Evolutionary conservation across 37 sponge, comb jelly and placozoan species (phyloP).

Genomic region (Chondrosia reniformis): DNA sequence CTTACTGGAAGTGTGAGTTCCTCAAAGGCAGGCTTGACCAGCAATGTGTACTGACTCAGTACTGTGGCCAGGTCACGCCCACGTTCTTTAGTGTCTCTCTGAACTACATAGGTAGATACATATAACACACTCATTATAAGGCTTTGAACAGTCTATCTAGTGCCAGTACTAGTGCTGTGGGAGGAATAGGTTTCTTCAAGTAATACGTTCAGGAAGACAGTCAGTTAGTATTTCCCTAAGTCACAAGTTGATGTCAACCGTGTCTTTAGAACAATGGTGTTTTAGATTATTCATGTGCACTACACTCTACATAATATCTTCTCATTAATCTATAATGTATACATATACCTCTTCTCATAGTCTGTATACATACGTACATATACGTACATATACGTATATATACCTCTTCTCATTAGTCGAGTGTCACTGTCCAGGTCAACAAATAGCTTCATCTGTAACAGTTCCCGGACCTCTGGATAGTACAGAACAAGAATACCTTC

Average conservation of each 20-base stretch:
- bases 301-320: too few species aligned
- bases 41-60: slow-evolving; percentile 75
- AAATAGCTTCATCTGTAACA: slow-evolving; percentile 94
- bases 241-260: too few species aligned
- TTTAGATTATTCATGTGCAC: too few species aligned
- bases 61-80: slow-evolving; percentile 75
- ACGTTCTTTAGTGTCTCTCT: slow-evolving; percentile 76
- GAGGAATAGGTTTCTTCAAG: too few species aligned
- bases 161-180: too few species aligned
- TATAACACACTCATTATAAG: too few species aligned
- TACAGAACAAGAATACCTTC: slow-evolving; percentile 96
- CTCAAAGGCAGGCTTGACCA: slow-evolving; percentile 96
- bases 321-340: too few species aligned
- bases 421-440: slow-evolving; percentile 96
- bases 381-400: neutral
- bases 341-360: too few species aligned
- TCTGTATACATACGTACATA: neutral
- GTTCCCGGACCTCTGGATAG: slow-evolving; percentile 64
- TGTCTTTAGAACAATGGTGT: too few species aligned
- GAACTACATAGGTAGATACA: slow-evolving; percentile 33
- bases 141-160: too few species aligned
- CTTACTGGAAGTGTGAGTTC: slow-evolving; percentile 93
- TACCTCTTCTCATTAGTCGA: slow-evolving; percentile 85
- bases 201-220: too few species aligned
- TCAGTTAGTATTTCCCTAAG: too few species aligned